phyloP scores from a whole-genome alignment of 2,797 vertebrate species.

The Rhinophrynus dorsalis region DNA sequence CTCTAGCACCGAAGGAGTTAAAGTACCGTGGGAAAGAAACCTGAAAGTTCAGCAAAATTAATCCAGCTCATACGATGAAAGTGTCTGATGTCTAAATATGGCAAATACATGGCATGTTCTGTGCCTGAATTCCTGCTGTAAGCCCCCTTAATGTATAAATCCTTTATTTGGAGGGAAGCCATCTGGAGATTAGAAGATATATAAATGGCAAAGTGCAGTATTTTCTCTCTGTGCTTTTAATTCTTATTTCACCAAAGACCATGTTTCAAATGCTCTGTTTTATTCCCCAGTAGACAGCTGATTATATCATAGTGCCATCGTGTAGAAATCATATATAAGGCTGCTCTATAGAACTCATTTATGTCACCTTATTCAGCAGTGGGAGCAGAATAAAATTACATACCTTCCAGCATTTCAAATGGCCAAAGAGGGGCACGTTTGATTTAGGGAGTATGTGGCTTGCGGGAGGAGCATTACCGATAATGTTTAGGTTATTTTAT shows the following conservation, averaged over 20 bases:
- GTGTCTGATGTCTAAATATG: constrained; percentile 17
- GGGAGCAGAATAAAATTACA: background rate
- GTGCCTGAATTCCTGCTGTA: constrained; percentile 7
- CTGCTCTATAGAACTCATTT: background rate
- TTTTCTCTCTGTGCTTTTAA: constrained; percentile 18
- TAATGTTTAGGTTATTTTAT: too few relatives aligned
- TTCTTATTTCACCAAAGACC: constrained; percentile 12
- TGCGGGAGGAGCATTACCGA: too few relatives aligned
- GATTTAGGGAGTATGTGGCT: too few relatives aligned
- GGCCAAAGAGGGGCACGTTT: too few relatives aligned
- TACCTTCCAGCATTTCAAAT: too few relatives aligned
- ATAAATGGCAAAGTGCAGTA: background rate
- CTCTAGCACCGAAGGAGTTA: too few relatives aligned
- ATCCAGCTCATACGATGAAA: background rate
- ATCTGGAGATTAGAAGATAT: constrained; percentile 10
- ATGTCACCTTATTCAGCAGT: background rate
- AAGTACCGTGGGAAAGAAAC: background rate
- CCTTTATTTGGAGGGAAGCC: constrained; percentile 13
- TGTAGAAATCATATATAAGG: background rate
- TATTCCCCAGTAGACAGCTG: constrained; percentile 4
- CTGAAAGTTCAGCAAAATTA: constrained; percentile 1
- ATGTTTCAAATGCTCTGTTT: constrained; percentile 18
- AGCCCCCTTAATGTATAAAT: constrained; percentile 25
- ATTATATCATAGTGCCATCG: background rate
- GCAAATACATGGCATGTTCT: constrained; percentile 2